These are phyloP conservation scores for Nasonia giraulti DNA, from an alignment of 1,140 invertebrate genomes.

Conservation along the genomic window DNA sequence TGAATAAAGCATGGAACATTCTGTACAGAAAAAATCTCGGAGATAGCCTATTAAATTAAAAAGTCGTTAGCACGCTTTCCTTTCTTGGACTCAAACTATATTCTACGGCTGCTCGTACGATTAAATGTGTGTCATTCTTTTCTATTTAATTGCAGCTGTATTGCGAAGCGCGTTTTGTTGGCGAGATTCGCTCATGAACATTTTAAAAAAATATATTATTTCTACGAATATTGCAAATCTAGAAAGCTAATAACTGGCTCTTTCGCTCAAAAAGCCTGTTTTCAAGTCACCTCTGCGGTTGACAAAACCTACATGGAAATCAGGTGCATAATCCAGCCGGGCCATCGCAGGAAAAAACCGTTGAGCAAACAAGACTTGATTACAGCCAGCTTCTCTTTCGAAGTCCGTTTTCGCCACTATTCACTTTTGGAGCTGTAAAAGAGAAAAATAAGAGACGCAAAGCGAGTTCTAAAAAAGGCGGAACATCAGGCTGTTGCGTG, in stretches of 20 bases:
- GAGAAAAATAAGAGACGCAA: neutral
- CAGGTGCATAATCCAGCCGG: neutral
- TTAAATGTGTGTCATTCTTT: neutral
- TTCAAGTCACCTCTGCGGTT: neutral
- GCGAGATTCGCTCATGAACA: too few relatives aligned
- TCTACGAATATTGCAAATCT: too few relatives aligned
- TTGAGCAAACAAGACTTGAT: neutral
- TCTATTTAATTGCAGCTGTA: neutral
- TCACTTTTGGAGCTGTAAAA: neutral
- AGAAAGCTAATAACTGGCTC: too few relatives aligned
- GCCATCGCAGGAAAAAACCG: neutral
- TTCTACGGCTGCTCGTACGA: neutral
- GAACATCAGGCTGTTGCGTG: neutral
- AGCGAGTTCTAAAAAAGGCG: neutral
- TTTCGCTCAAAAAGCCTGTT: neutral
- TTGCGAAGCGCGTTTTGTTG: too few relatives aligned
- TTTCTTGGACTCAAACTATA: neutral
- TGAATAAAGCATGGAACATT: conserved; percentile 1
- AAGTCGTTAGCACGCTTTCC: neutral
- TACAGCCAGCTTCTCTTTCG: neutral
- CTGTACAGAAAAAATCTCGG: neutral
- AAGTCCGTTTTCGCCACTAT: neutral
- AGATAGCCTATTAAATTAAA: conserved; percentile 1
- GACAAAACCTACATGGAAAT: conserved; percentile 13
- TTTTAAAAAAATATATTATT: too few relatives aligned